phyloP scores from a whole-genome alignment of 1,140 invertebrate species.

The Drosophila willistoni region DNA sequence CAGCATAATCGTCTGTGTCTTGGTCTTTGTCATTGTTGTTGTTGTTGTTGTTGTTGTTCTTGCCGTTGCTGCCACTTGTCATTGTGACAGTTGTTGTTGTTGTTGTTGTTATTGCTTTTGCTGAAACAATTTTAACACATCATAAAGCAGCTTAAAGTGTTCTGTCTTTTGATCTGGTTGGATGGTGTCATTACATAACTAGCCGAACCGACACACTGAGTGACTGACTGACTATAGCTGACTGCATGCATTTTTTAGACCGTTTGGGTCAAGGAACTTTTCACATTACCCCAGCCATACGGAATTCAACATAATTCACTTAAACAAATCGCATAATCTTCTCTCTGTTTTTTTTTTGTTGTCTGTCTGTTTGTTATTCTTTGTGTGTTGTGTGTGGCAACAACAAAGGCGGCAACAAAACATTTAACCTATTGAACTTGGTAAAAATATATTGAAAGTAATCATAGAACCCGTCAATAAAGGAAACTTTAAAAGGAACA shows the following conservation, averaged over 20 bases:
- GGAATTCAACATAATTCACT: conserved; percentile 10
- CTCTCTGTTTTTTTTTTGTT: neutral
- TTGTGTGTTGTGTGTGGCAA: neutral
- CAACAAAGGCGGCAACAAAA: too few relatives aligned
- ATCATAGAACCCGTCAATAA: too few relatives aligned
- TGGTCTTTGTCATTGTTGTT: conserved; percentile 36
- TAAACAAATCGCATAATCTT: neutral
- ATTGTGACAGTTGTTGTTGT: conserved; percentile 44
- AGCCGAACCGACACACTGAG: conserved; percentile 24
- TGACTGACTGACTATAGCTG: conserved; percentile 4
- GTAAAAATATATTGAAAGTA: too few relatives aligned
- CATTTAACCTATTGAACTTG: too few relatives aligned
- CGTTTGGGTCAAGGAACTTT: conserved; percentile 19
- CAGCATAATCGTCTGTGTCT: conserved; percentile 12
- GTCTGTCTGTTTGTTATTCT: too few relatives aligned
- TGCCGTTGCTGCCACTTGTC: conserved; percentile 31
- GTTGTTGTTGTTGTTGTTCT: neutral
- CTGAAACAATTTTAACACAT: conserved; percentile 68
- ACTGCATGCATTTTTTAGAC: neutral
- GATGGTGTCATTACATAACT: conserved; percentile 54
- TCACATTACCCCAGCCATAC: neutral
- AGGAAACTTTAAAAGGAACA: too few relatives aligned
- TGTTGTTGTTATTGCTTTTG: conserved; percentile 38
- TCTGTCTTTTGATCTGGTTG: conserved; percentile 19
- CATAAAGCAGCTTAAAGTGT: conserved; percentile 67